Conservation (phyloP, 2,797 vertebrate genomes). For the Aulostomus chinensis region DNA sequence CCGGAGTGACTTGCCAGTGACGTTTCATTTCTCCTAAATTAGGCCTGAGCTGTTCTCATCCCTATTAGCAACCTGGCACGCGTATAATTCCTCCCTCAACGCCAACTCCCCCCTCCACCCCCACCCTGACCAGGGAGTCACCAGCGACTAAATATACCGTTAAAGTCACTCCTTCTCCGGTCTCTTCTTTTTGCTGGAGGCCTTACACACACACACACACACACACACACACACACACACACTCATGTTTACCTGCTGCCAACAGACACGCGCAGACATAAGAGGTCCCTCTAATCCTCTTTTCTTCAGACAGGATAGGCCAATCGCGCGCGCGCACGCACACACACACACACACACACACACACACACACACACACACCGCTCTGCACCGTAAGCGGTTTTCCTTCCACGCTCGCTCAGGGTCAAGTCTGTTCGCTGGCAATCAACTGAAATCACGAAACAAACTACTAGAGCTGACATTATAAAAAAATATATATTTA, state of each 20-base stretch:
- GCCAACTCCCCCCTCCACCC: no score
- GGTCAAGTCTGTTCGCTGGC: slow-evolving; percentile 13
- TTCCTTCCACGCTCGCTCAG: slow-evolving; percentile 26
- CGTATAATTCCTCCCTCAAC: slow-evolving; percentile 64
- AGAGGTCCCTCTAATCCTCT: slow-evolving; percentile 74
- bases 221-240: no score
- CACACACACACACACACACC: no score
- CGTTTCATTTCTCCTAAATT: slow-evolving; percentile 78
- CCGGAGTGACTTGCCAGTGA: slow-evolving; percentile 31
- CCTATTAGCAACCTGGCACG: slow-evolving; percentile 69
- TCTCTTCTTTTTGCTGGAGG: no score
- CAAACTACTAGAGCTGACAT: no score
- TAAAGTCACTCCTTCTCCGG: slow-evolving; percentile 61
- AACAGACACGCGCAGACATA: slow-evolving; percentile 34
- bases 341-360: no score
- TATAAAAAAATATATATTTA: background rate
- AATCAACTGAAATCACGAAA: slow-evolving; percentile 21
- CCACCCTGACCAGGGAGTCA: background rate
- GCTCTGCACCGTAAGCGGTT: slow-evolving; percentile 55
- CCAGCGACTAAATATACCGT: slow-evolving; percentile 78
- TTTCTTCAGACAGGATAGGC: slow-evolving; percentile 64
- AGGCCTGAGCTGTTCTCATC: slow-evolving; percentile 77
- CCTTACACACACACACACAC: no score
- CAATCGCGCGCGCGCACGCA: no score
- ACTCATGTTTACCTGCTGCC: slow-evolving; percentile 45